phyloP scores from a whole-genome alignment of 2,888 invertebrate genomes.

The Pristionchus arcanus region DNA sequence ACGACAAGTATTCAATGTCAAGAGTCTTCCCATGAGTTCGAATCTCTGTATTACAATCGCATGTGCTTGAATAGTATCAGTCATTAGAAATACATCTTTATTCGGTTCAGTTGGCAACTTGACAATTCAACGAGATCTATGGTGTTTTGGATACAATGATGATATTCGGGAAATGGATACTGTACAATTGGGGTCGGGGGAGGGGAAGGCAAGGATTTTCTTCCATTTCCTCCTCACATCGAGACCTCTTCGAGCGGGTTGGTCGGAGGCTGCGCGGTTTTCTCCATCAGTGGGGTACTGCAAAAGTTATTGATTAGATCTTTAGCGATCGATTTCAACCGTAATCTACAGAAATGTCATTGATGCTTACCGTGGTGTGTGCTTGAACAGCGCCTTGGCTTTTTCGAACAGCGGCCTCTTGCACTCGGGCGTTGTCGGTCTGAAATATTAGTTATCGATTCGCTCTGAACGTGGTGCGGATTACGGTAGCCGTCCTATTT shows the following conservation, averaged over 20 bases:
- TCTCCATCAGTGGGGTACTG: background rate
- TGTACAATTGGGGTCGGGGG: background rate
- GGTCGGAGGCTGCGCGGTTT: background rate
- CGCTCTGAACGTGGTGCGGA: too few relatives aligned
- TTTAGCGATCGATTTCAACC: background rate
- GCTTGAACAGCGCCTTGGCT: background rate
- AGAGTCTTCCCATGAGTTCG: background rate
- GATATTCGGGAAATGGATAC: slow-evolving; percentile 14
- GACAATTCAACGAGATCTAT: slow-evolving; percentile 9
- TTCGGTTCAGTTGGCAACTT: background rate
- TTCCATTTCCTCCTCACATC: background rate
- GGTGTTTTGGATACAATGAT: background rate
- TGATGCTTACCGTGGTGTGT: background rate
- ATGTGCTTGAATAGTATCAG: too few relatives aligned
- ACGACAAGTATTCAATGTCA: background rate
- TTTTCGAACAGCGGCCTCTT: background rate
- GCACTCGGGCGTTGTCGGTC: background rate
- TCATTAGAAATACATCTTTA: slow-evolving; percentile 26
- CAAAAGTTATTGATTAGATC: background rate
- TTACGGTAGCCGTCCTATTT: too few relatives aligned
- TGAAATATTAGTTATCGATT: background rate
- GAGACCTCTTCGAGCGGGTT: background rate
- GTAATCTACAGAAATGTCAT: background rate
- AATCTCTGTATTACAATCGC: too few relatives aligned
- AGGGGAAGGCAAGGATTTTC: background rate